A percentile compares a stretch with the other conserved stretches of the same genome.
Conservation (phyloP, 1,140 invertebrate species). For the Diploscapter pachys region DNA sequence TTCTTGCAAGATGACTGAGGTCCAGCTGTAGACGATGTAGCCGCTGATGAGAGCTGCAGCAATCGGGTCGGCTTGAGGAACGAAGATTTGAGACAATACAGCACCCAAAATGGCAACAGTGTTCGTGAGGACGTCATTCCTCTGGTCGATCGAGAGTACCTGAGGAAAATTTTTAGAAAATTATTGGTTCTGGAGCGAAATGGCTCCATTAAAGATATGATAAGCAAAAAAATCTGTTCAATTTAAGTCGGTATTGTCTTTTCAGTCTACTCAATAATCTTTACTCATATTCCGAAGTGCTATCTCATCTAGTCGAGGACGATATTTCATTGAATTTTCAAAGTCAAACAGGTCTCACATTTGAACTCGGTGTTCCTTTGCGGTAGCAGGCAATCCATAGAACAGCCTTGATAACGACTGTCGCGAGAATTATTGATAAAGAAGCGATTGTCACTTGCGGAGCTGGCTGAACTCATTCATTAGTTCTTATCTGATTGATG, state of each 20-base stretch:
- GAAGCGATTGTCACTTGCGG: conserved; percentile 1
- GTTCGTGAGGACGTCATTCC: conserved; percentile 24
- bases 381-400: neutral
- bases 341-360: too few species aligned
- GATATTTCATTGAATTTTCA: too few species aligned
- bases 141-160: conserved; percentile 20
- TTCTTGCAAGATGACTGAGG: conserved; percentile 1
- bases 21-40: conserved; percentile 17
- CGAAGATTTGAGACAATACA: conserved; percentile 1
- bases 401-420: conserved; percentile 10
- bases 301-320: neutral
- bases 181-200: neutral
- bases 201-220: neutral
- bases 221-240: neutral
- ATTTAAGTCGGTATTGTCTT: neutral
- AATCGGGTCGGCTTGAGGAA: conserved; percentile 12
- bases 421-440: neutral
- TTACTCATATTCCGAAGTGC: neutral
- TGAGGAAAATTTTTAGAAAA: neutral
- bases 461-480: neutral
- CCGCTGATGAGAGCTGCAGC: conserved; percentile 19
- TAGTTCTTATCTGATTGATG: too few species aligned
- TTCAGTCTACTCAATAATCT: neutral
- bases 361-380: neutral
- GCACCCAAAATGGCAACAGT: conserved; percentile 19